Evolutionary conservation across 1,140 invertebrate genomes (phyloP).

Genomic region (Euschistus heros): DNA sequence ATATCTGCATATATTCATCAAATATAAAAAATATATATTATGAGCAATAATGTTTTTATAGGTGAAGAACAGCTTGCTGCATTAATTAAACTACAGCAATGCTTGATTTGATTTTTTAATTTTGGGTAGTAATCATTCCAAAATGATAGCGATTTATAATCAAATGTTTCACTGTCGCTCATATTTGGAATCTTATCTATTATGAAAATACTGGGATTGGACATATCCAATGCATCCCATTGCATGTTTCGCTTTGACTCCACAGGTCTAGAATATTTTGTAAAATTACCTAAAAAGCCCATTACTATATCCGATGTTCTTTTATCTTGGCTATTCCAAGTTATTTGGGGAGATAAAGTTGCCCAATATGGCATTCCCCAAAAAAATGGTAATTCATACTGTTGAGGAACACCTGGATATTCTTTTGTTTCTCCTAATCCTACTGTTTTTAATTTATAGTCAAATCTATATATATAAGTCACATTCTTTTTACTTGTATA

Average conservation of each 20-base stretch:
- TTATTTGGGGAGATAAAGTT: constrained; percentile 35
- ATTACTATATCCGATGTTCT: constrained; percentile 62
- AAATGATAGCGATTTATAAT: constrained; percentile 64
- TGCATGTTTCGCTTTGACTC: constrained; percentile 47
- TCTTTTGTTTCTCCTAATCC: constrained; percentile 49
- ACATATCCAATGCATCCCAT: constrained; percentile 56
- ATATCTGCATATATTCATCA: no score
- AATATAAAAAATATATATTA: no score
- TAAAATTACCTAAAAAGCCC: constrained; percentile 64
- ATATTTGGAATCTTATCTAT: constrained; percentile 64
- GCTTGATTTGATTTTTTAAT: constrained; percentile 33
- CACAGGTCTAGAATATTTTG: constrained; percentile 56
- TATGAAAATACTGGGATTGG: constrained; percentile 51
- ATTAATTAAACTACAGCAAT: not conserved
- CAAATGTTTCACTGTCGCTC: constrained; percentile 47
- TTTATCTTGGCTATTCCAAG: constrained; percentile 64
- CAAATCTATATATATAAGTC: constrained; percentile 61
- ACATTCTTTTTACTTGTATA: constrained; percentile 44
- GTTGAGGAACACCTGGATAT: constrained; percentile 65
- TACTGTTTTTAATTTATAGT: constrained; percentile 55
- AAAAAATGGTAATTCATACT: constrained; percentile 64
- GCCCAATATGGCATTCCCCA: constrained; percentile 63
- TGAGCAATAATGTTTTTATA: no score
- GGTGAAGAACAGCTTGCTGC: not conserved
- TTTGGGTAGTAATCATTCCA: constrained; percentile 72